phyloP scores from a whole-genome alignment of 2,797 vertebrate species.

The Chaetodon trifasciatus region DNA sequence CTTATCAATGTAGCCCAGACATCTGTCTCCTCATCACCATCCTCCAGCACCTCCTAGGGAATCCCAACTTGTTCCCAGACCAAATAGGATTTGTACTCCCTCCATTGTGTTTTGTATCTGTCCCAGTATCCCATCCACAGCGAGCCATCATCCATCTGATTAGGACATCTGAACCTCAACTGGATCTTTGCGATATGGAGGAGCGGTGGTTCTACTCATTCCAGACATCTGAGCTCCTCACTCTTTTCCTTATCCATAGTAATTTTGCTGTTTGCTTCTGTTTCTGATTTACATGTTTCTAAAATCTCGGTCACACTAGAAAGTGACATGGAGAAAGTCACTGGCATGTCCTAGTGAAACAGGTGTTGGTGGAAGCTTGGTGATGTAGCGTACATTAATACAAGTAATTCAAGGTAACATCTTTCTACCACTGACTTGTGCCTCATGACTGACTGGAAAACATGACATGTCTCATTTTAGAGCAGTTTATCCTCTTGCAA shows the following conservation, averaged over 20 bases:
- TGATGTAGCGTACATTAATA: neutral
- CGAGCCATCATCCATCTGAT: conserved; percentile 16
- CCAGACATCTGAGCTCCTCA: neutral
- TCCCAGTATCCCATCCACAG: conserved; percentile 2
- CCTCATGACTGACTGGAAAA: neutral
- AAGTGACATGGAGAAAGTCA: neutral
- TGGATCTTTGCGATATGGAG: neutral
- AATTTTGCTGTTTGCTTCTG: neutral
- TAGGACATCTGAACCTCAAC: neutral
- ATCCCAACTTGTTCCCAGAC: neutral
- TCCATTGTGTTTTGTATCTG: neutral
- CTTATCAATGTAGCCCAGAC: conserved; percentile 22
- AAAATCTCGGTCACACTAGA: neutral
- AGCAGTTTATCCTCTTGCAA: neutral
- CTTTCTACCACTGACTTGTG: neutral
- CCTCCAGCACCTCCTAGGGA: neutral
- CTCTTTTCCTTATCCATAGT: neutral
- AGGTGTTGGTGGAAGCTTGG: conserved; percentile 1
- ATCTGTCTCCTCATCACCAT: neutral
- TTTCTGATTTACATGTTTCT: neutral
- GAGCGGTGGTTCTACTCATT: neutral
- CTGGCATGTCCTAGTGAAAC: neutral
- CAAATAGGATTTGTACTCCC: conserved; percentile 9
- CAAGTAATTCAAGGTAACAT: neutral
- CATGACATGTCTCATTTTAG: neutral